Evolutionary conservation across 2,113 vertebrate genomes (phyloP).

Genomic region (Mirza zaza): DNA sequence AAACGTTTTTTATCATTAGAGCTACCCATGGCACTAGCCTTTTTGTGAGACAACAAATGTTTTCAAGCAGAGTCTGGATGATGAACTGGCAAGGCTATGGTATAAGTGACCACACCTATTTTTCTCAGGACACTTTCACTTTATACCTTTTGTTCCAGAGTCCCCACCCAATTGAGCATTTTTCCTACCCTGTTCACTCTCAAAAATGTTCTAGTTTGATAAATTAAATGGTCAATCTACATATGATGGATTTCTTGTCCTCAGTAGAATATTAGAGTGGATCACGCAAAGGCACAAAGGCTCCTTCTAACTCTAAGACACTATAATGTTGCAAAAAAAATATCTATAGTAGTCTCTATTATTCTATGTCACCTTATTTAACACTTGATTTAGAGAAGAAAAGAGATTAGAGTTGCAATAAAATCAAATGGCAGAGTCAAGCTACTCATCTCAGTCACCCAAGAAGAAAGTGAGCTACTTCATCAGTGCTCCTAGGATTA

Average conservation of each 20-base stretch:
- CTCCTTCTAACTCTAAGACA: not conserved
- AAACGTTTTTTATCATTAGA: not conserved
- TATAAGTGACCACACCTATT: not conserved
- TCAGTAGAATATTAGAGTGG: not conserved
- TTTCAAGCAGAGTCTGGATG: not conserved
- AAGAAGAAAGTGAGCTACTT: not conserved
- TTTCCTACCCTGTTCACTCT: not conserved
- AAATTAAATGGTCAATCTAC: not conserved
- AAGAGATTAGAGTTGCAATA: not conserved
- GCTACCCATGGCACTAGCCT: not conserved
- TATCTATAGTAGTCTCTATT: not conserved
- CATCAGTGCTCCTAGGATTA: not conserved
- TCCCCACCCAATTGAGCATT: not conserved
- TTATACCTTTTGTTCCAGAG: not conserved
- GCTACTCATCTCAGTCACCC: not conserved
- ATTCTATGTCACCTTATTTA: not conserved
- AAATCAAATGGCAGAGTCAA: constrained; percentile 15
- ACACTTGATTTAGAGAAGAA: not conserved
- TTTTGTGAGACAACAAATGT: not conserved
- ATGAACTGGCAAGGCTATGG: not conserved
- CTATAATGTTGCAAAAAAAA: not conserved
- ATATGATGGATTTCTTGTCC: not conserved
- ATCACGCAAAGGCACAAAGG: not conserved
- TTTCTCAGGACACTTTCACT: not conserved
- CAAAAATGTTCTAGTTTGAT: not conserved